Evolutionary conservation across 2,113 vertebrate genomes (phyloP), one percentile per base, ranked within the genome.

Genomic region (Mus pahari): DNA sequence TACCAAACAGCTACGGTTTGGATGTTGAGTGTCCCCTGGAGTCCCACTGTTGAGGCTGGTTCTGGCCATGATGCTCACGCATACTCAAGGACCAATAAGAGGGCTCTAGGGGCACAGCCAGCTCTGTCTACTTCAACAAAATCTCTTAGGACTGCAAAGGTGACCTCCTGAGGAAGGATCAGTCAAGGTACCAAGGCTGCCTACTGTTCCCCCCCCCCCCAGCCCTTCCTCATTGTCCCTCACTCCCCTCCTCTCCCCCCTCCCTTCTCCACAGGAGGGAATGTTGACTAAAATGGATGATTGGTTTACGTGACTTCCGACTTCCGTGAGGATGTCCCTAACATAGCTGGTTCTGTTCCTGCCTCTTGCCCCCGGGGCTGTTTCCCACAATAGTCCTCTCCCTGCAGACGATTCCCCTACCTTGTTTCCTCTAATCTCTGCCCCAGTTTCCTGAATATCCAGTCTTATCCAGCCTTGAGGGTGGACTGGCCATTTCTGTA

Each of bases 111-210:
- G 48, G 17, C 39, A 5, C 9, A 75, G 42, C 4, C 3, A n/a
- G n/a, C 8, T 60, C 82, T 55, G 26, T 36, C 75, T n/a, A 0
- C 36, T 45, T 64, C 13, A 11, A 39, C 3, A 28, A 28, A 91
- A 68, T 42, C 39, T 50, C 33, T 24, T 55, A 24, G 39, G 36
- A 42, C 55, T 60, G 81, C 55, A 14, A 10, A 83, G 81, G 8
- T 75, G 22, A 58, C 53, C 78, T 60, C 22, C 87, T 20, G 9
- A 20, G 55, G 60, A 33, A 66, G 39, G 31, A 7, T 53, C 26
- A 5, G 24, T 6, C 13, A 26, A 22, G 31, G 39, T 24, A 1
- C 10, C 0, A 14, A 7, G n/a, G 26, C 20, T 19, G 3, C 6
- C 82, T 14, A 6, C 53, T 12, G 22, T n/a, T 39, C 48, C 48